phyloP scores from a whole-genome alignment of 2,888 invertebrate species.

The Nasonovia ribisnigri region DNA sequence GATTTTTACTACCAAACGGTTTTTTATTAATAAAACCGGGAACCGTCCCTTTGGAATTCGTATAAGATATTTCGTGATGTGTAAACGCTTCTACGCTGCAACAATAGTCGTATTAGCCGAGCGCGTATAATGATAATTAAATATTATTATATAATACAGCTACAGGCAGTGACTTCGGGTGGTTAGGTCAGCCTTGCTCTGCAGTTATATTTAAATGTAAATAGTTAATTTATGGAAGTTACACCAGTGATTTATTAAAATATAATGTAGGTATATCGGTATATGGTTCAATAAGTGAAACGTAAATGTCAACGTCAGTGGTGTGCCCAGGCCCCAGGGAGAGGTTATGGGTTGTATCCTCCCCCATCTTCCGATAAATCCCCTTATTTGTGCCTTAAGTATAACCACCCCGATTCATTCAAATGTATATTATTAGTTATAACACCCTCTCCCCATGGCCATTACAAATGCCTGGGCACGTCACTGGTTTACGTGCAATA shows the following conservation, averaged over 20 bases:
- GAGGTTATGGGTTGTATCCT: too few species aligned
- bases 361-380: too few species aligned
- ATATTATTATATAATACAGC: too few species aligned
- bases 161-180: not conserved
- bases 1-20: not conserved
- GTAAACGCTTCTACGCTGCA: not conserved
- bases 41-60: not conserved
- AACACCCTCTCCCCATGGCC: too few species aligned
- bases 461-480: too few species aligned
- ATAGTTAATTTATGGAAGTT: not conserved
- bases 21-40: not conserved
- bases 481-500: not conserved
- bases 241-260: not conserved
- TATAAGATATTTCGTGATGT: not conserved
- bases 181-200: not conserved
- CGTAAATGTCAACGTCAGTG: too few species aligned
- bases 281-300: not conserved
- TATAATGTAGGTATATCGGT: not conserved
- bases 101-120: not conserved
- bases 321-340: too few species aligned
- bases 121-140: not conserved
- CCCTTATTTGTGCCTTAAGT: too few species aligned
- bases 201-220: not conserved
- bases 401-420: too few species aligned
- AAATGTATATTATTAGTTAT: too few species aligned